A percentile compares a stretch with the other conserved stretches of the same genome.
phyloP scores from a whole-genome alignment of 2,797 vertebrate species.

The Sebastes oblongus region DNA sequence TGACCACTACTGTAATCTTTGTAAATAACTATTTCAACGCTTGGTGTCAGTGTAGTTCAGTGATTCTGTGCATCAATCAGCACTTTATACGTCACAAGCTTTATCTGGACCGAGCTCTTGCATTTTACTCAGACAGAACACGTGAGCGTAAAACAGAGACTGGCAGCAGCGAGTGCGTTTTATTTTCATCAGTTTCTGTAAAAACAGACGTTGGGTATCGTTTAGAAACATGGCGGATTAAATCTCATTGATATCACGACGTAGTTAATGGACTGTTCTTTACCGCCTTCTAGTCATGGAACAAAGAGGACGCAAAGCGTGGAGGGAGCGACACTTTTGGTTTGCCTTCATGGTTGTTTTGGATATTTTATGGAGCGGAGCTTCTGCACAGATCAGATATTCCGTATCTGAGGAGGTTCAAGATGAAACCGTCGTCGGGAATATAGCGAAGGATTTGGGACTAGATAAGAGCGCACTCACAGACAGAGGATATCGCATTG shows the following conservation, averaged over 20 bases:
- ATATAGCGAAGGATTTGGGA: slow-evolving; percentile 81
- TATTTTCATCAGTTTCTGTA: background rate
- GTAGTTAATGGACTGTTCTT: background rate
- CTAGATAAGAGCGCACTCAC: slow-evolving; percentile 70
- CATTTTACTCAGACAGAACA: background rate
- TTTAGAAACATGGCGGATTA: background rate
- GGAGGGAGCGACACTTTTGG: slow-evolving; percentile 26
- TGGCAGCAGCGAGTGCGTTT: background rate
- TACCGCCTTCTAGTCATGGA: slow-evolving; percentile 39
- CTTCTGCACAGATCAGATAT: slow-evolving; percentile 77
- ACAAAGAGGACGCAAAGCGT: slow-evolving; percentile 52
- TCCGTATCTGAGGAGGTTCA: slow-evolving; percentile 78
- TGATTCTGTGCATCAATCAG: background rate
- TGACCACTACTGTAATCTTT: rapidly evolving
- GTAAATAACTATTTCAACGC: background rate
- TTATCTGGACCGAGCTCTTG: background rate
- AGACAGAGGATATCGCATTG: slow-evolving; percentile 75
- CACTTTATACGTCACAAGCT: slow-evolving; percentile 18
- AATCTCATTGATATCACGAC: background rate
- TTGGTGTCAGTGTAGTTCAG: slow-evolving; percentile 55
- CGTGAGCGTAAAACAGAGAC: background rate
- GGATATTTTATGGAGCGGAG: slow-evolving; percentile 49
- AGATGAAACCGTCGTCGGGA: slow-evolving; percentile 78
- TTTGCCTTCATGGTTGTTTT: slow-evolving; percentile 59
- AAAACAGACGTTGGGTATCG: rapidly evolving